Evolutionary conservation across 2,113 vertebrate genomes (phyloP), one percentile per base, ranked within the genome.

Genomic region (Ameiurus melas): DNA sequence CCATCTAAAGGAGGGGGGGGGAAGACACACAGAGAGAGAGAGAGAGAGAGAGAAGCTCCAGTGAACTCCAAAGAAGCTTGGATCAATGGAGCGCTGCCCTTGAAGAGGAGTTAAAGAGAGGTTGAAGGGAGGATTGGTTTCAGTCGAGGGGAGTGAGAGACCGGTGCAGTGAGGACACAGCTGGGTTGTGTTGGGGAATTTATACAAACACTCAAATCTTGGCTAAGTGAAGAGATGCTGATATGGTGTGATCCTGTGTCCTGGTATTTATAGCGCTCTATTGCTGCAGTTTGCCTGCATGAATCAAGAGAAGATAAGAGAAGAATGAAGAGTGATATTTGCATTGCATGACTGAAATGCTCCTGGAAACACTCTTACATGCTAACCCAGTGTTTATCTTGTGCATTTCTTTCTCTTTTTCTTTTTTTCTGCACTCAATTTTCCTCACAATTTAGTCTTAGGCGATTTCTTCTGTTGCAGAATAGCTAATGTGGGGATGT

Each of bases 81-180:
- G 84, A 90, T 90, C 89, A 87, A 90, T 91, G 83, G 78, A 83
- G 78, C 58, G 19, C 19, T 89, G 82, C 87, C 90, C 89, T 90
- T 89, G 90, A 88, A 83, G 85, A 87, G 85, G n/a, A 79, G 39
- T 53, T 57, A 51, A 33, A 25, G 36, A 53, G 87, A 75, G 70
- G 51, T 58, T 84, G 70, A 84, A 64, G 83, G 87, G 84, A 43
- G 66, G 39, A 75, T 73, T 86, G 30, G 80, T 86, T 84, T 84
- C 71, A 73, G n/a, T 51, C 33, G 58, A 66, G 55, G 73, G 71
- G 78, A 64, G 71, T 39, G 60, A 51, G 47, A 82, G 71, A 80
- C 53, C 47, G 27, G 82, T 87, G 77, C 85, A 64, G 53, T 60
- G 22, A 85, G 62, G 73, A 36, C 87, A 78, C 75, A 75, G 81